These are phyloP conservation scores for Macaria liturata DNA, from an alignment of 2,888 invertebrate species.

Conservation along the genomic window DNA sequence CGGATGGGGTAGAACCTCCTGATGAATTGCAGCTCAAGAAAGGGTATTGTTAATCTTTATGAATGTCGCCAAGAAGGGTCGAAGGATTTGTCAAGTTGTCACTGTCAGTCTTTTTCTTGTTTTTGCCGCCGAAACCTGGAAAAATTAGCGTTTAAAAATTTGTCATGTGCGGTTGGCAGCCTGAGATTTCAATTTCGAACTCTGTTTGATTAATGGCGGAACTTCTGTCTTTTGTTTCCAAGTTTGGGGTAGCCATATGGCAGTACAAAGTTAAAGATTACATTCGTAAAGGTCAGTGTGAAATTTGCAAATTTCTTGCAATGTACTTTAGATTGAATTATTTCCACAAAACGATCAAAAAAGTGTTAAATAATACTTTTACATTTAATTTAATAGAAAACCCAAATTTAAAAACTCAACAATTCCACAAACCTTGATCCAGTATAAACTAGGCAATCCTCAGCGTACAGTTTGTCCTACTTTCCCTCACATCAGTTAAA, in stretches of 20 bases:
- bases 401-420: too few relatives aligned
- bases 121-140: constrained; percentile 13
- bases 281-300: too few relatives aligned
- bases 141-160: constrained; percentile 18
- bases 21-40: constrained; percentile 45
- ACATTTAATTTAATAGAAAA: too few relatives aligned
- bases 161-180: neutral
- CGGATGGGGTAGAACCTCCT: constrained; percentile 38
- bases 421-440: too few relatives aligned
- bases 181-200: constrained; percentile 12
- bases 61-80: constrained; percentile 29
- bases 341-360: too few relatives aligned
- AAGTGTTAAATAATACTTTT: too few relatives aligned
- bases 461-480: constrained; percentile 6
- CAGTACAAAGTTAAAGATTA: too few relatives aligned
- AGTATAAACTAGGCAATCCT: too few relatives aligned
- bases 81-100: constrained; percentile 26
- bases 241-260: neutral
- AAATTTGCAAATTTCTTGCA: too few relatives aligned
- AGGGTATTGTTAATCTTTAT: constrained; percentile 38
- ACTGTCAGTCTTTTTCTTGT: constrained; percentile 15
- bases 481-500: constrained; percentile 31
- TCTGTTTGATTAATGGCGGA: constrained; percentile 16
- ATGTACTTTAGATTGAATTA: too few relatives aligned
- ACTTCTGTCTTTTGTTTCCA: constrained; percentile 14